Conservation (phyloP, 2,113 vertebrate species). For the Leptosomus discolor region DNA sequence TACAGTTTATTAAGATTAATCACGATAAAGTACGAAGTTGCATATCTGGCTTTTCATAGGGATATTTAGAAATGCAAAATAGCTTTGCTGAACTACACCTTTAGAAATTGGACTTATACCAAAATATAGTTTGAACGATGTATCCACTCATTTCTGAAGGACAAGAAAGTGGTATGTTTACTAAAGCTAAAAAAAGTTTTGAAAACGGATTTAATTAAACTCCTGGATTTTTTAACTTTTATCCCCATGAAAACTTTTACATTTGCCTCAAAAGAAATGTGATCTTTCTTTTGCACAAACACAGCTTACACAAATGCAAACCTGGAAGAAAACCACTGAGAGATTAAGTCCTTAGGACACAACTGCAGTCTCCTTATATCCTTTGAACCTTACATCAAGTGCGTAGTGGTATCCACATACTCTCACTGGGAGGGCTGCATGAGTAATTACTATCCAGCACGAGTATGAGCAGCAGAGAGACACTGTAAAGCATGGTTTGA, state of each 20-base stretch:
- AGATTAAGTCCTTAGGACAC: background rate
- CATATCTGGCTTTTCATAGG: background rate
- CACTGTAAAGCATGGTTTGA: too few relatives aligned
- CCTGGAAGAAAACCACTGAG: background rate
- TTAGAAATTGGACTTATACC: background rate
- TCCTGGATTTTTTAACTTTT: background rate
- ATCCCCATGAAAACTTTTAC: background rate
- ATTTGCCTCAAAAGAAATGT: too few relatives aligned
- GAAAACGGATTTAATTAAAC: background rate
- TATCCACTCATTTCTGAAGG: background rate
- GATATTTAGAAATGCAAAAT: background rate
- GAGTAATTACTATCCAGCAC: background rate
- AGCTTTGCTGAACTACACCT: background rate
- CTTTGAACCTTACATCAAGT: background rate
- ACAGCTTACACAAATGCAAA: background rate
- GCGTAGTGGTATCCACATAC: background rate
- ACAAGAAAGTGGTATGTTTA: background rate
- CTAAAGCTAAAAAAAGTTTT: background rate
- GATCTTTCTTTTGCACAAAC: background rate
- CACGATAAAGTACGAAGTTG: rapidly evolving
- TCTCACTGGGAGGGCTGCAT: background rate
- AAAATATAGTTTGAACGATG: background rate
- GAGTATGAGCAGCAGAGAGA: too few relatives aligned
- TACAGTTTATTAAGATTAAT: background rate
- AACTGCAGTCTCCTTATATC: background rate